A percentile compares a stretch with the other conserved stretches of the same genome.
These are phyloP conservation scores for Tricholaema leucomelas DNA, from an alignment of 2,113 vertebrate genomes.

Conservation along the genomic window DNA sequence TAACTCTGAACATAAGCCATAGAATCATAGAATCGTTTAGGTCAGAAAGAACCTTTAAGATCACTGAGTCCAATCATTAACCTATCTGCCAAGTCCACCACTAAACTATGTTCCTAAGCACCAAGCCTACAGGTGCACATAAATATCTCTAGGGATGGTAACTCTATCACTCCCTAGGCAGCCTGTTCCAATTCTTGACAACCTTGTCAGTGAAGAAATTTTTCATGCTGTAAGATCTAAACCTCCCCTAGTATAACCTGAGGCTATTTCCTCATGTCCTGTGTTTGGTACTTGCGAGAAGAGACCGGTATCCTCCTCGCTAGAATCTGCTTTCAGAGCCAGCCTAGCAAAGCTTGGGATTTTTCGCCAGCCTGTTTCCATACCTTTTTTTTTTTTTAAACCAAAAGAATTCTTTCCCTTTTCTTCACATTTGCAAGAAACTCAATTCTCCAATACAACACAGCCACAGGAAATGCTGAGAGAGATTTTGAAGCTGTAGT, in stretches of 20 bases:
- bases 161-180: not conserved
- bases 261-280: not conserved
- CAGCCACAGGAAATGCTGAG: not conserved
- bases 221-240: not conserved
- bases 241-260: not conserved
- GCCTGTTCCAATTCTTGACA: not conserved
- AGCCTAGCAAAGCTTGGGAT: not conserved
- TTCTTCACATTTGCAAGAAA: not conserved
- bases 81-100: not conserved
- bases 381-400: not conserved
- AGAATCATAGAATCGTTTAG: not conserved
- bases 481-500: not conserved
- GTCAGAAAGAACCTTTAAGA: not conserved
- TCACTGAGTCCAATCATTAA: not conserved
- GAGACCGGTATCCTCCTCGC: accelerated
- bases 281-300: not conserved
- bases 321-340: not conserved
- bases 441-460: not conserved
- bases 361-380: not conserved
- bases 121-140: not conserved
- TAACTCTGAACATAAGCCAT: not conserved
- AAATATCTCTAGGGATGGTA: not conserved
- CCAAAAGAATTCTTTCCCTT: not conserved
- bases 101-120: not conserved
- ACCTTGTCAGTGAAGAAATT: not conserved